Conservation (phyloP, 2,797 vertebrate species). For the Todus mexicanus region DNA sequence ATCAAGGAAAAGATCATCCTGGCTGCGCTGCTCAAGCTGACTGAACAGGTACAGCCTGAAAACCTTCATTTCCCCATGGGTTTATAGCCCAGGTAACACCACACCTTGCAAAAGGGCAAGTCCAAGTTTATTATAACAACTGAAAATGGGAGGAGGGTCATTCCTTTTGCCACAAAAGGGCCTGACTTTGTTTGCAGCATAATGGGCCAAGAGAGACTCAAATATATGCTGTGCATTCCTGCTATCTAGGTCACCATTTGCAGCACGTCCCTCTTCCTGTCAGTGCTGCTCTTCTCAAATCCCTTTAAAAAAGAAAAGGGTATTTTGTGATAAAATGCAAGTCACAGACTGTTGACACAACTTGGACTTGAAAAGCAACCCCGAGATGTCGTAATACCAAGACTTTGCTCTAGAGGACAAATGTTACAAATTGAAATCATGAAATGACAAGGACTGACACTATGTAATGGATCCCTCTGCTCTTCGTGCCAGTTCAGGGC, state of each 20-base stretch:
- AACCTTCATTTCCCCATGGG: not conserved
- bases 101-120: not conserved
- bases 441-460: constrained; percentile 19
- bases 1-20: not conserved
- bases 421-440: constrained; percentile 2
- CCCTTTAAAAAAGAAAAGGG: not conserved
- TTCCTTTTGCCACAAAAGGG: not conserved
- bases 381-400: not conserved
- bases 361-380: not conserved
- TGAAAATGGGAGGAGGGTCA: not conserved
- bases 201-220: not conserved
- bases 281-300: not conserved
- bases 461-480: not conserved
- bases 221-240: not conserved
- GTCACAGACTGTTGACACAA: not conserved
- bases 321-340: not conserved
- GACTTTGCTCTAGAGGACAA: constrained; percentile 10
- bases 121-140: not conserved
- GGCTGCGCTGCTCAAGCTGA: not conserved
- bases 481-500: not conserved
- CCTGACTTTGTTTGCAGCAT: not conserved
- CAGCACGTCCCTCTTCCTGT: not conserved
- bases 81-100: not conserved
- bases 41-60: not conserved
- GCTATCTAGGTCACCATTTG: not conserved